These are phyloP conservation scores for Allygus modestus DNA, from an alignment of 2,888 invertebrate species.

Conservation along the genomic window DNA sequence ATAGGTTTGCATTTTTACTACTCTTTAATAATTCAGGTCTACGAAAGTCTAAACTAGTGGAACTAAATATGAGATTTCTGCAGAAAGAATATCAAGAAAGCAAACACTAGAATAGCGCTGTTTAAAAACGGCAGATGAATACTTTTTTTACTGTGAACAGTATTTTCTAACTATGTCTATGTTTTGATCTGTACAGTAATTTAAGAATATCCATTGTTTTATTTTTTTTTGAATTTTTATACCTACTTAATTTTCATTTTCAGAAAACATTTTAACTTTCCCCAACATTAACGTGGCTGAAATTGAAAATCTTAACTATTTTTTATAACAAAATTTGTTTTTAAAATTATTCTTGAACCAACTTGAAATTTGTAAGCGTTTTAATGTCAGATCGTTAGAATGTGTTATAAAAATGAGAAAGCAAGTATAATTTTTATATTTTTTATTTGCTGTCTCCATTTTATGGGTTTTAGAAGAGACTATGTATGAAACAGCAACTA, in stretches of 20 bases:
- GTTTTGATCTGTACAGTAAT: not conserved
- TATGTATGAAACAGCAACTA: not conserved
- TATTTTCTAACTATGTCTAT: not conserved
- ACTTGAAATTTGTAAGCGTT: not conserved
- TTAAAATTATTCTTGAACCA: not conserved
- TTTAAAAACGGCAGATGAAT: not conserved
- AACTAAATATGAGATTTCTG: not conserved
- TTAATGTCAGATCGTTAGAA: not conserved
- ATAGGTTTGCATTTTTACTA: not conserved
- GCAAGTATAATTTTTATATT: not conserved
- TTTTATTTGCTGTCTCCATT: conserved; percentile 6
- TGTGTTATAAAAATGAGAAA: not conserved
- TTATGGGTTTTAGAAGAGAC: not conserved
- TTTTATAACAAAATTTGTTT: not conserved
- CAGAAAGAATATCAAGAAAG: not conserved
- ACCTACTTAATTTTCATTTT: too few relatives aligned
- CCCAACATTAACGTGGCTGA: too few relatives aligned
- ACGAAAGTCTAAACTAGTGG: not conserved
- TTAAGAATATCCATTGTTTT: not conserved
- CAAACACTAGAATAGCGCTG: too few relatives aligned
- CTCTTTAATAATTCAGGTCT: not conserved
- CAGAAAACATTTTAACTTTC: too few relatives aligned
- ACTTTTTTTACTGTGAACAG: not conserved
- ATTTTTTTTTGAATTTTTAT: too few relatives aligned
- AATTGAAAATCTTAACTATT: too few relatives aligned